Evolutionary conservation across 2,888 invertebrate genomes (phyloP).

Genomic region (Toxonevra muliebris): DNA sequence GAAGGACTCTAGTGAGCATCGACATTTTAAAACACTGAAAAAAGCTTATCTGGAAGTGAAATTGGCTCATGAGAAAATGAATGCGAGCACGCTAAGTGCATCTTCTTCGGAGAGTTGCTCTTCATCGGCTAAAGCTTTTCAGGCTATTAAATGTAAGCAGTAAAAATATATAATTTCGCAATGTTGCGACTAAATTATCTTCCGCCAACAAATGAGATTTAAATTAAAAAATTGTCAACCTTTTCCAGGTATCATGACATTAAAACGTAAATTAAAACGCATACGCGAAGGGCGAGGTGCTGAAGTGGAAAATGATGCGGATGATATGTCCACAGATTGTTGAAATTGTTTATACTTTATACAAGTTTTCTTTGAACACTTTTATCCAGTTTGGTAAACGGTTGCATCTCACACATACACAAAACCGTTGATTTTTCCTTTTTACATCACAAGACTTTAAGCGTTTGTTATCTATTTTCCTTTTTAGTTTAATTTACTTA

Average conservation of each 20-base stretch:
- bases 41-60: constrained; percentile 63
- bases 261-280: constrained; percentile 64
- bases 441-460: no score
- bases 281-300: constrained; percentile 63
- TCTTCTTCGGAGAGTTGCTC: constrained; percentile 52
- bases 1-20: constrained; percentile 61
- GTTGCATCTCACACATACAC: no score
- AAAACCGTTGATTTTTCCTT: no score
- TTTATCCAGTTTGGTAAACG: no score
- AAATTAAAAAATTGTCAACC: neutral
- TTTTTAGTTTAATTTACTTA: no score
- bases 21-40: constrained; percentile 61
- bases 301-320: constrained; percentile 55
- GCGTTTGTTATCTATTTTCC: no score
- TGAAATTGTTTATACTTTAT: no score
- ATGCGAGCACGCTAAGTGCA: constrained; percentile 45
- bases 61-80: constrained; percentile 57
- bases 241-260: constrained; percentile 61
- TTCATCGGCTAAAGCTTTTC: constrained; percentile 62
- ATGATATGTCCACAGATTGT: constrained; percentile 41
- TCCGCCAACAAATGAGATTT: neutral
- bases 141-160: constrained; percentile 65
- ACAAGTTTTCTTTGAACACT: no score
- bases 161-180: no score
- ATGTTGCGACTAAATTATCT: neutral